Evolutionary conservation across 2,888 invertebrate species (phyloP).

Genomic region (Hirtodrosophila confusa): DNA sequence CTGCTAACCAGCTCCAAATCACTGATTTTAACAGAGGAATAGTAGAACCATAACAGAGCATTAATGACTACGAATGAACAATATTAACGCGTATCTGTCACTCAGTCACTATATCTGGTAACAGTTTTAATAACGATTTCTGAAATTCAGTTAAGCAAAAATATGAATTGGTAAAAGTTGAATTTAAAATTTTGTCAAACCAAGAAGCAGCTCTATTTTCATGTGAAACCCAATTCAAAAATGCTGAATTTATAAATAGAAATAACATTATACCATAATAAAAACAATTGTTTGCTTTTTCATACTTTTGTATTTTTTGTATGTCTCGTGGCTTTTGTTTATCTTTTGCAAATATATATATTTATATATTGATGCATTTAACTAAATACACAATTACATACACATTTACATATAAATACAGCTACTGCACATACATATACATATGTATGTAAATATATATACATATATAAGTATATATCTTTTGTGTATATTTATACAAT

Average conservation of each 20-base stretch:
- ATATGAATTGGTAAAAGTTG: too few species aligned
- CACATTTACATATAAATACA: slow-evolving; percentile 80
- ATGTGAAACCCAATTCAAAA: background rate
- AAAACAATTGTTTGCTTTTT: slow-evolving; percentile 19
- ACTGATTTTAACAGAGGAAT: too few species aligned
- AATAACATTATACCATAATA: background rate
- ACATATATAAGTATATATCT: slow-evolving; percentile 56
- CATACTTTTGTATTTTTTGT: slow-evolving; percentile 52
- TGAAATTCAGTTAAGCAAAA: too few species aligned
- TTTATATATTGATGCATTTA: slow-evolving; percentile 55
- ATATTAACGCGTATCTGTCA: too few species aligned
- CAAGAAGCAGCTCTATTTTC: background rate
- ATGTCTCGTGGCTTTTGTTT: slow-evolving; percentile 48
- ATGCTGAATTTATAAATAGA: background rate
- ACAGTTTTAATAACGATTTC: too few species aligned
- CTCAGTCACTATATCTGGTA: too few species aligned
- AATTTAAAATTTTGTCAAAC: background rate
- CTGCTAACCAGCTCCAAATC: too few species aligned
- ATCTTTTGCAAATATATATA: slow-evolving; percentile 71
- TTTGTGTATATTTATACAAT: slow-evolving; percentile 72
- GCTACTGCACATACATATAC: slow-evolving; percentile 67
- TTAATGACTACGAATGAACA: too few species aligned
- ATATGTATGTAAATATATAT: slow-evolving; percentile 62
- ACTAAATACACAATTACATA: slow-evolving; percentile 77
- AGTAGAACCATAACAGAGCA: too few species aligned